Evolutionary conservation across 2,797 vertebrate genomes (phyloP), one percentile per base, ranked within the genome.

Genomic region (Manis javanica): DNA sequence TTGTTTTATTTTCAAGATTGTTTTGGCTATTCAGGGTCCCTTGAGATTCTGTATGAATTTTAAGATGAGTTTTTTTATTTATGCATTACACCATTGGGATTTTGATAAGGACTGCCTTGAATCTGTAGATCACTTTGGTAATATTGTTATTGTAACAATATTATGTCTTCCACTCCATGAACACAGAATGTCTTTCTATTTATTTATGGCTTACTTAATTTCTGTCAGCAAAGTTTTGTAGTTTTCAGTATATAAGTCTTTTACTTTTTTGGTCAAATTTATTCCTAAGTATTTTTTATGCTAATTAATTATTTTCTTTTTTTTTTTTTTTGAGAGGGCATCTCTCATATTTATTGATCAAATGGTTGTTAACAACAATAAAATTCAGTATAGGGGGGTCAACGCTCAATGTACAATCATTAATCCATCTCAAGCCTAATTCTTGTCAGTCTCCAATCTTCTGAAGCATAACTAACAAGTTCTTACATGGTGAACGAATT

Each of bases 251-350:
- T n/a, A 39, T 23, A 57, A 57, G 37, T 39, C 63, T 78, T 68
- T 82, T 15, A 61, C 59, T 10, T 92, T 26, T 49, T 93, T 72
- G 66, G 46, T 88, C 72, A 93, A 39, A 87, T 71, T 79, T 81
- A 39, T 63, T 92, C 42, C 31, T 92, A 63, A 88, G 15, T 75
- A 64, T 55, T 55, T 53, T 64, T 74, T 10, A 82, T 63, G 55
- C 8, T 37, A 57, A 66, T 78, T 14, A 53, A 63, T 26, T 79
- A 3, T 46, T 93, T 68, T 66, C 15, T n/a, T 69, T 34, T 34
- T 34, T 34, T 34, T 34, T 34, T 34, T 34, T 34, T 34, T 34
- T 34, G 34, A 34, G 34, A 34, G 34, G 34, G 34, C 34, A 34
- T 34, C 34, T 34, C 34, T 34, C 34, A 34, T 34, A 34, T 34